phyloP scores from a whole-genome alignment of 2,113 vertebrate species.

The Saimiri boliviensis region DNA sequence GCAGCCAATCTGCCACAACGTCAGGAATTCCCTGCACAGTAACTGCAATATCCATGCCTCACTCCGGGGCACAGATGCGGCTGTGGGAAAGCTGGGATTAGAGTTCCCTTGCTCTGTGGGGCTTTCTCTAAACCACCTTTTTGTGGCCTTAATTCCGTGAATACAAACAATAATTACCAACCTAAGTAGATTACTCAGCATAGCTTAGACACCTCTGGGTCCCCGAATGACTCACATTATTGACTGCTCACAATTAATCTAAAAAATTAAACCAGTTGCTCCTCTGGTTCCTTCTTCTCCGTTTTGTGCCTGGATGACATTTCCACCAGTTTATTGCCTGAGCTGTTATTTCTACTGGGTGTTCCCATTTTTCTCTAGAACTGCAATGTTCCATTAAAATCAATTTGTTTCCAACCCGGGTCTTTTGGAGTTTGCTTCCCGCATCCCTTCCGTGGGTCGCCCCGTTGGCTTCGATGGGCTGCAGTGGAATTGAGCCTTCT shows the following conservation, averaged over 20 bases:
- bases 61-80: neutral
- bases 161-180: constrained; percentile 77
- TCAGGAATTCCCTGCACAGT: neutral
- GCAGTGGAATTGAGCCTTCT: neutral
- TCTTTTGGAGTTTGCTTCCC: neutral
- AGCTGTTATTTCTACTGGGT: neutral
- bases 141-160: constrained; percentile 62
- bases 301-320: neutral
- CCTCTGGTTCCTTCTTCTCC: neutral
- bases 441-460: rapidly evolving
- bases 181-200: constrained; percentile 68
- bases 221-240: constrained; percentile 53
- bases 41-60: rapidly evolving
- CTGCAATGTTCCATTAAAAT: neutral
- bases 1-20: neutral
- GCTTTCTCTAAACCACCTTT: constrained; percentile 63
- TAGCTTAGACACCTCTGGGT: constrained; percentile 8
- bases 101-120: neutral
- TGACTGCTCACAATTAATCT: constrained; percentile 69
- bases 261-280: constrained; percentile 61
- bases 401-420: neutral
- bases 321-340: neutral
- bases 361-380: neutral
- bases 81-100: neutral
- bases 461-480: neutral